Evolutionary conservation across 1,140 invertebrate species (phyloP).

Genomic region (Micrasema minimum): DNA sequence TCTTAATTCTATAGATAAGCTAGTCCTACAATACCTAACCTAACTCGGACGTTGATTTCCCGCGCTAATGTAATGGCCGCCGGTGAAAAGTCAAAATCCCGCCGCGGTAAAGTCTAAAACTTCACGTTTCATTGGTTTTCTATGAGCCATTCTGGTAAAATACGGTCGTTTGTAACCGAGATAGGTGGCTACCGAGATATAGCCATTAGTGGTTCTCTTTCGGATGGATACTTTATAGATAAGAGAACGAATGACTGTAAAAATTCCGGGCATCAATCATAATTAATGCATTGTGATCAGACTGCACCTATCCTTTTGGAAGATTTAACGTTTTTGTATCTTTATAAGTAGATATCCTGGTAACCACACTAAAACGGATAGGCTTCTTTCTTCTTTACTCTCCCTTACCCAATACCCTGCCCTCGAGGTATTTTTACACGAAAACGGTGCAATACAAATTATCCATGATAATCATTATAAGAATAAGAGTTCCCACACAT

Average conservation of each 20-base stretch:
- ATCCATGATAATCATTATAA: no score
- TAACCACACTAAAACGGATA: no score
- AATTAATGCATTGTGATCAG: not conserved
- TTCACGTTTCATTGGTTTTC: constrained; percentile 39
- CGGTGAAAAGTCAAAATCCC: constrained; percentile 34
- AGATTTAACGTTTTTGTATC: no score
- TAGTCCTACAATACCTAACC: constrained; percentile 3
- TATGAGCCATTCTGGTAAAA: constrained; percentile 34
- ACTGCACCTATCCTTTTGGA: no score
- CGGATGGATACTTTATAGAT: constrained; percentile 20
- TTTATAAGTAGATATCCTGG: no score
- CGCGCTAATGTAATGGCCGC: constrained; percentile 11
- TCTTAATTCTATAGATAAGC: no score
- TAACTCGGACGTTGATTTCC: constrained; percentile 15
- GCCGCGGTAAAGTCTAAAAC: constrained; percentile 20
- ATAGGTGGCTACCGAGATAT: constrained; percentile 2
- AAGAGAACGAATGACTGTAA: constrained; percentile 22
- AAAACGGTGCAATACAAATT: no score
- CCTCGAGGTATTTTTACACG: no score
- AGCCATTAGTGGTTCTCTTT: constrained; percentile 21
- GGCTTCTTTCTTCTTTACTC: no score
- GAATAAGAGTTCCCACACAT: no score
- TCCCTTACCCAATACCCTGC: no score
- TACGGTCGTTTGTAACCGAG: constrained; percentile 24
- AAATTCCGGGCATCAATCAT: constrained; percentile 4